Evolutionary conservation across 2,113 vertebrate genomes (phyloP), one percentile per base, ranked within the genome.

Genomic region (Archilochus colubris): DNA sequence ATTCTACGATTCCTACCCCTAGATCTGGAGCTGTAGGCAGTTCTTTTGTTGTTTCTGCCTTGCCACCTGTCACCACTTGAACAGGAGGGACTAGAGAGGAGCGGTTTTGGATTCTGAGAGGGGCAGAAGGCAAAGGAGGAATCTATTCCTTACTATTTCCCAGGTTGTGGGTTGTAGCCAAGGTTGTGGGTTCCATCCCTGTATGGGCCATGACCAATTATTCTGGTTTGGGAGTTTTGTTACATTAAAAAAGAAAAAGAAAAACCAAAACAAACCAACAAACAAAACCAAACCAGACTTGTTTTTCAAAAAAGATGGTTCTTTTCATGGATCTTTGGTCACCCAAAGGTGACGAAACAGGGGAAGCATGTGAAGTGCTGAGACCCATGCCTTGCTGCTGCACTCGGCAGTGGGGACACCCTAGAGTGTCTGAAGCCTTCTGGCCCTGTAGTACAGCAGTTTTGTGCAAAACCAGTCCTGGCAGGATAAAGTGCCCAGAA

Each of bases 351-450:
- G 7, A 5, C 46, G 2, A 7, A 15, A 16, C 9, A 38, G 55
- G 31, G 87, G n/a, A 9, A 11, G 4, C 0, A 0, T 2, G 0
- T 25, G 8, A 7, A 7, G 6, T 3, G 1, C 38, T 8, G 10
- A 77, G 28, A 27, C 72, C 33, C 18, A 14, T 83, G 23, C 30
- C n/a, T 86, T 64, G 18, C 44, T 54, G 3, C 24, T 76, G 14
- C 10, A 3, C 33, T 24, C 15, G 12, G 25, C 31, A 36, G 0
- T 57, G 25, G 40, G 46, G 12, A 73, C 13, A 40, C 6, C 16
- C 27, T 21, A 22, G 22, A 13, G 24, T 40, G 10, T 53, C 17
- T 17, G 24, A n/a, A 51, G 44, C 31, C 14, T 83, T 12, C 40
- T 77, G 30, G 12, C 8, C 22, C 18, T 3, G 1, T 3, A 51